phyloP scores from a whole-genome alignment of 2,113 vertebrate genomes.

The Lampris incognitus region DNA sequence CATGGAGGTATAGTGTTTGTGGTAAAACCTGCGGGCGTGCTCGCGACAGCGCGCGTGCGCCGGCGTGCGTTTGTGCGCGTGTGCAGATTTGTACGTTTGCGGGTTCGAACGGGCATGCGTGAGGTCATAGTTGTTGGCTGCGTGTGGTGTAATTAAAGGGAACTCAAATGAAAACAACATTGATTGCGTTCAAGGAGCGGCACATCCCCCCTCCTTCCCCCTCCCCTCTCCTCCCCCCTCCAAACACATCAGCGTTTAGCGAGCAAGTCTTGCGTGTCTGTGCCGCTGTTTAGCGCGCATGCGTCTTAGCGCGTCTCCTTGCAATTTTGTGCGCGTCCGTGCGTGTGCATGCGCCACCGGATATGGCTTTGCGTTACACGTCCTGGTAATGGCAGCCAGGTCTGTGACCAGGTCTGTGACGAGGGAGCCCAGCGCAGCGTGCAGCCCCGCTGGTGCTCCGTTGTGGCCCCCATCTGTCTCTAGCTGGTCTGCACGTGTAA shows the following conservation, averaged over 20 bases:
- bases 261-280: background rate
- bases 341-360: constrained; percentile 4
- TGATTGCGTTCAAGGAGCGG: constrained; percentile 54
- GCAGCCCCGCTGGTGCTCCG: background rate
- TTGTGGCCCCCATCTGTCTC: constrained; percentile 6
- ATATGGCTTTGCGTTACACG: constrained; percentile 10
- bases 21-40: background rate
- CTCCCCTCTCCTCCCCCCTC: too few species aligned
- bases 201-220: constrained; percentile 9
- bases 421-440: constrained; percentile 15
- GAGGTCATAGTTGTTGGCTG: constrained; percentile 73
- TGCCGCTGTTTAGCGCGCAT: background rate
- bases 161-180: constrained; percentile 69
- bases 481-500: constrained; percentile 22
- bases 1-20: constrained; percentile 25
- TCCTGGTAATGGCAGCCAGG: constrained; percentile 21
- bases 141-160: constrained; percentile 69
- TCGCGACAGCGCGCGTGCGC: constrained; percentile 20
- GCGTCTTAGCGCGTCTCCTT: background rate
- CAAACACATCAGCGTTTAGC: constrained; percentile 2
- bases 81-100: constrained; percentile 6
- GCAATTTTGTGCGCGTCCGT: background rate
- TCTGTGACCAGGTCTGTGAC: constrained; percentile 3
- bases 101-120: constrained; percentile 60
- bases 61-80: constrained; percentile 38